Base-by-base conservation (phyloP, 2,797 vertebrate genomes). In the Craterocephalus amniculus region DNA sequence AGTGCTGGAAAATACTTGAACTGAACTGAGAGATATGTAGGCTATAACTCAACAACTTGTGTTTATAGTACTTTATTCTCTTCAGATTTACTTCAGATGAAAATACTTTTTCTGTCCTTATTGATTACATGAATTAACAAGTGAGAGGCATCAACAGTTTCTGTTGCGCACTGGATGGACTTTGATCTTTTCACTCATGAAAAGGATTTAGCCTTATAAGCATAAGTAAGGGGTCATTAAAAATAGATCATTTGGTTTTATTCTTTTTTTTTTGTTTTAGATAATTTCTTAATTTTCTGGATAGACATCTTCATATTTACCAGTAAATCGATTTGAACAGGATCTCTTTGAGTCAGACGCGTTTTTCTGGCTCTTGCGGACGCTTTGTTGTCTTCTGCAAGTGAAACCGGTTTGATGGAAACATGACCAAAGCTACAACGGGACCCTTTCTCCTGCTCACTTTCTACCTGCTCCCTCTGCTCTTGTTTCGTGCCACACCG, bases 361-460 rank as follows among this genome's bases (percentile, higher is more conserved):
- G 27, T 36, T 14, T 2, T 36, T 24, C 12, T 54, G 58, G 31
- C 10, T 65, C 11, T 51, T 45, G 52, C 0, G n/a, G 51, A 72
- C 65, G 58, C 66, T 62, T 70, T 38, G 55, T 67, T 61, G 67
- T 67, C 60, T 64, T 54, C 51, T 77, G 43, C 65, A 61, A 1
- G 55, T 20, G 67, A 58, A 55, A 20, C 59, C 40, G 76, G 71
- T 82, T 89, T 83, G 56, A 83, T 91, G 91, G 85, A 87, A 93
- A 74, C 66, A 95, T 95, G 94, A 88, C 55, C 84, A 59, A 67
- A 87, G 83, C 80, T 58, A 54, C 32, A 45, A 68, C 70, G 75
- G 81, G 79, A 84, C 66, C 87, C 43, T 72, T 76, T 67, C 65
- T 58, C 63, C 63, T 70, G 38, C 57, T 13, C 48, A 35, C 45